Evolutionary conservation across 1,140 invertebrate genomes (phyloP), one percentile per base, ranked within the genome.

Genomic region (Eupristina koningsbergeri): DNA sequence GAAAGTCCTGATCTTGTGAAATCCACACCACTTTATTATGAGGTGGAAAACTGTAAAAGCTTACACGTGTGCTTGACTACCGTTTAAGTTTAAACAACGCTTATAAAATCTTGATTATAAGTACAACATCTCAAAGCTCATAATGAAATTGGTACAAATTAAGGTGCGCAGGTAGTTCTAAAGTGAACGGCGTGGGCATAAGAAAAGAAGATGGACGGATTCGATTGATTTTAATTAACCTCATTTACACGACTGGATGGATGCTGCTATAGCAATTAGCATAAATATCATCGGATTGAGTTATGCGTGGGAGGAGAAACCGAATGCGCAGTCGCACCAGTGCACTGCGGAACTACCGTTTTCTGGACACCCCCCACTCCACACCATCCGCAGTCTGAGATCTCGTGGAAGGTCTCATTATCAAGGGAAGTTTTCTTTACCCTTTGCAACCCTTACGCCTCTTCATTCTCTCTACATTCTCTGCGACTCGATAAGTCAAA

Each of bases 191-290:
- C n/a, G 41, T 11, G 6, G 41, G 11, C 6, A 45, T 45, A 45
- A 11, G 6, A 53, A n/a, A 50, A 69, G 63, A 22, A 6, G 3
- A 53, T 0, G 45, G 34, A 39, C n/a, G 50, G 67, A 26, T 22
- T 29, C 11, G 39, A 26, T 61, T 61, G 81, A 87, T 90, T 89
- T 91, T 90, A 89, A 89, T 91, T 90, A 89, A 89, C 88, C 87
- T 86, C 85, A 91, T 91, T 91, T 90, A 88, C 90, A 91, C 90
- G 90, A 91, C 89, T 87, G 84, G 86, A 83, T 85, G 83, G 88
- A 86, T 67, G 71, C 41, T 22, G 6, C 64, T 34, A 76, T 73
- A 45, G 77, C 81, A 83, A 83, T 83, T 83, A 83, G 81, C 71
- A 53, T 22, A n/a, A 34, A 31, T 63, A 41, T 64, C 41, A 45